phyloP scores from a whole-genome alignment of 2,113 vertebrate species.

The Grallaria varia region DNA sequence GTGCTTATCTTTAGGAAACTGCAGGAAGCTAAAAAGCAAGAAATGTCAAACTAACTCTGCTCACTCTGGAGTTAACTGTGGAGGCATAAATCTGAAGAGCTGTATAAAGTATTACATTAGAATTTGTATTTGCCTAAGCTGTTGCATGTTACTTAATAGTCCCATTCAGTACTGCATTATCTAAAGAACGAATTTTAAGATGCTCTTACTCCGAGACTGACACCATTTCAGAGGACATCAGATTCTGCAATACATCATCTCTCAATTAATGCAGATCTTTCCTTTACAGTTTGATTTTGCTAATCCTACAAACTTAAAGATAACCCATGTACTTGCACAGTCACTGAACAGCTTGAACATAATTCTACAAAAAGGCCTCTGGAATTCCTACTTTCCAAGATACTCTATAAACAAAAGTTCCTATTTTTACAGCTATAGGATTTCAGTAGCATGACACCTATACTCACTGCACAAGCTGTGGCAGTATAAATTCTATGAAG shows the following conservation, averaged over 20 bases:
- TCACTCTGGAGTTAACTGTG: background rate
- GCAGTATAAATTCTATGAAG: background rate
- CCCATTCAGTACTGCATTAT: background rate
- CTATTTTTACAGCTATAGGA: background rate
- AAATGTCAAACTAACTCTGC: background rate
- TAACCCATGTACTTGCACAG: background rate
- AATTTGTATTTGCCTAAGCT: background rate
- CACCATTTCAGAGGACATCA: background rate
- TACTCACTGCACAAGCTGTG: background rate
- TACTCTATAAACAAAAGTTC: background rate
- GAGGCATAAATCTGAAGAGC: background rate
- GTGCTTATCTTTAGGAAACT: background rate
- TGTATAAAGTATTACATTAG: background rate
- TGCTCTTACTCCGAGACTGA: background rate
- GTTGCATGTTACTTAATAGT: background rate
- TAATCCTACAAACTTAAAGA: background rate
- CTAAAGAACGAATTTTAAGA: background rate
- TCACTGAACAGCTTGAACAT: background rate
- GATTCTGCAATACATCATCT: background rate
- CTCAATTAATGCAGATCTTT: background rate
- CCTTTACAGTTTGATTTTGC: background rate
- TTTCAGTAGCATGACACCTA: background rate
- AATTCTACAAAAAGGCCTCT: background rate
- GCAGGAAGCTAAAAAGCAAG: background rate
- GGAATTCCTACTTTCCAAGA: background rate